Percentiles rank a stretch among this genome's conserved stretches.
phyloP scores from a whole-genome alignment of 2,888 invertebrate species.

The Agelastica alni region DNA sequence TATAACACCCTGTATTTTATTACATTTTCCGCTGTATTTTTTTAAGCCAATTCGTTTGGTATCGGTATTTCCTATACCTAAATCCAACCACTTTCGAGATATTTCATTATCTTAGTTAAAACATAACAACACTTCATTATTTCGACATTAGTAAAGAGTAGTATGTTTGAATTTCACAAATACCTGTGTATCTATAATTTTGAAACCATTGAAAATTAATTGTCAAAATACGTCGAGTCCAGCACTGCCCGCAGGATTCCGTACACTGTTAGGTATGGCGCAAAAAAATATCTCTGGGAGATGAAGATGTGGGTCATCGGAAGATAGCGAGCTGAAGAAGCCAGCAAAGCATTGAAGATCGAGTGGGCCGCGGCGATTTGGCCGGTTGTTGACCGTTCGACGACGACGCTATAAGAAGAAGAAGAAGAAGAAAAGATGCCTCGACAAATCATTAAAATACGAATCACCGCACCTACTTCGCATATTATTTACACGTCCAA shows the following conservation, averaged over 20 bases:
- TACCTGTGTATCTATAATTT: too few relatives aligned
- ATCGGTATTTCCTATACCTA: too few relatives aligned
- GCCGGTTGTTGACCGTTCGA: constrained; percentile 55
- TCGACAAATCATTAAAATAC: constrained; percentile 5
- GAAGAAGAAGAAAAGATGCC: constrained; percentile 18
- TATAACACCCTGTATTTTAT: too few relatives aligned
- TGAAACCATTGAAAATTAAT: too few relatives aligned
- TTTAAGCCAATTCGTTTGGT: too few relatives aligned
- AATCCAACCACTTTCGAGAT: too few relatives aligned
- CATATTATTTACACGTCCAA: constrained; percentile 1
- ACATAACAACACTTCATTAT: too few relatives aligned
- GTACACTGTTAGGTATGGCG: constrained; percentile 40
- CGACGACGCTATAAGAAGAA: constrained; percentile 48
- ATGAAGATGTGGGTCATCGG: constrained; percentile 40
- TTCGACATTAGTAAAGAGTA: too few relatives aligned
- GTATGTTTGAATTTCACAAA: too few relatives aligned
- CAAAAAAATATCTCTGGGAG: constrained; percentile 32
- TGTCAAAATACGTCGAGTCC: constrained; percentile 1
- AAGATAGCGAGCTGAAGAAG: constrained; percentile 36
- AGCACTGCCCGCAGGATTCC: constrained; percentile 45
- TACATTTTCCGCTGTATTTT: too few relatives aligned
- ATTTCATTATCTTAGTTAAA: too few relatives aligned
- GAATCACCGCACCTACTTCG: constrained; percentile 1
- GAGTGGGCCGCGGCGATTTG: constrained; percentile 50
- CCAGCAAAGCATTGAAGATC: neutral